These are phyloP conservation scores for Chouioia cunea DNA, from an alignment of 2,888 invertebrate species.

Conservation along the genomic window DNA sequence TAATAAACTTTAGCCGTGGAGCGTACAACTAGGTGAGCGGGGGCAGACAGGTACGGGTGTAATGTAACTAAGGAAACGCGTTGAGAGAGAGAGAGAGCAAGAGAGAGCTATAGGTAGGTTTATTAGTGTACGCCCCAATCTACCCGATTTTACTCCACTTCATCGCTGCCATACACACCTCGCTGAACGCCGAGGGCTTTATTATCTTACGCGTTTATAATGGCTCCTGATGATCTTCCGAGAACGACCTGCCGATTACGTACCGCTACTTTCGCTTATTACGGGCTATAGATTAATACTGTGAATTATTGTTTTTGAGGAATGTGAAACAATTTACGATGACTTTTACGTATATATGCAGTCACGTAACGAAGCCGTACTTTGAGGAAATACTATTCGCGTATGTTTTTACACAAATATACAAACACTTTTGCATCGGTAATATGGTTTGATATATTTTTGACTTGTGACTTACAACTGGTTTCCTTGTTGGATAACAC, in stretches of 20 bases:
- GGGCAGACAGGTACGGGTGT: slow-evolving; percentile 48
- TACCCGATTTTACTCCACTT: slow-evolving; percentile 64
- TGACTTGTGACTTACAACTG: too few species aligned
- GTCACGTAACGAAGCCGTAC: too few species aligned
- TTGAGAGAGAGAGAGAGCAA: too few species aligned
- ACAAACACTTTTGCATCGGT: too few species aligned
- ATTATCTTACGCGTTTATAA: slow-evolving; percentile 61
- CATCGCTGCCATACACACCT: slow-evolving; percentile 62
- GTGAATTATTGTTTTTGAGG: too few species aligned
- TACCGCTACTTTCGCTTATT: slow-evolving; percentile 2
- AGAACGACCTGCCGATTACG: slow-evolving; percentile 2
- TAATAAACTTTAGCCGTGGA: slow-evolving; percentile 41
- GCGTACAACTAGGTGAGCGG: slow-evolving; percentile 48
- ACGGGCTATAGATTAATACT: background rate
- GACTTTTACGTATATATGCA: too few species aligned
- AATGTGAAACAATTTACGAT: too few species aligned
- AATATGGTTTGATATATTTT: too few species aligned
- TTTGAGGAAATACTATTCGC: too few species aligned
- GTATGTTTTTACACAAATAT: too few species aligned
- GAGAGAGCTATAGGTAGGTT: slow-evolving; percentile 57
- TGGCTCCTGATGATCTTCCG: slow-evolving; percentile 1
- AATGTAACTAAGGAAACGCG: slow-evolving; percentile 64
- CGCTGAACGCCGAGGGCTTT: slow-evolving; percentile 65
- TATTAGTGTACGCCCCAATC: slow-evolving; percentile 64
- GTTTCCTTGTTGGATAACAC: too few species aligned